Conservation (phyloP, 2,113 vertebrate genomes). For the Gambusia holbrooki region DNA sequence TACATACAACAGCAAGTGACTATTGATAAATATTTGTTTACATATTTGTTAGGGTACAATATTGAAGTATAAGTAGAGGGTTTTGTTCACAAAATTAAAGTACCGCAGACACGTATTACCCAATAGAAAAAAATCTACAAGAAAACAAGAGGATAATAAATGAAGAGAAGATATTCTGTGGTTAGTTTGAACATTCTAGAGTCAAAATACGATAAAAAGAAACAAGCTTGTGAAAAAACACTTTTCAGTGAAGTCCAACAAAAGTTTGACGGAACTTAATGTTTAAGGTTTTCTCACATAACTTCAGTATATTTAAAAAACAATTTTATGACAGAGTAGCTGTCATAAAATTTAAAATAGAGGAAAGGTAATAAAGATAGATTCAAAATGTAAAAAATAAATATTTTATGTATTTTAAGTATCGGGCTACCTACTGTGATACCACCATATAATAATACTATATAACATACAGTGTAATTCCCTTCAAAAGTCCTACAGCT, state of each 20-base stretch:
- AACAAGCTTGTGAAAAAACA: no score
- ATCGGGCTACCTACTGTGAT: neutral
- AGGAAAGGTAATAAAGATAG: neutral
- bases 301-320: neutral
- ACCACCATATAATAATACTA: neutral
- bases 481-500: neutral
- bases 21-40: neutral
- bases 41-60: neutral
- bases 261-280: no score
- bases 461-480: neutral
- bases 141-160: no score
- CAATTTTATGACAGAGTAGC: neutral
- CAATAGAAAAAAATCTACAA: neutral
- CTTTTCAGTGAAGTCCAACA: no score
- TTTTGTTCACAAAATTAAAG: neutral
- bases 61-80: neutral
- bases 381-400: no score
- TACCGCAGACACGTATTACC: neutral
- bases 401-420: no score
- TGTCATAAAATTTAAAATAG: neutral
- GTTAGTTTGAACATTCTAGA: no score
- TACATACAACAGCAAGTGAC: neutral
- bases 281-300: no score
- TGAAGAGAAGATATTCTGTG: no score
- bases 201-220: no score